These are phyloP conservation scores for Linnaemya tessellans DNA, from an alignment of 2,888 invertebrate genomes.

Conservation along the genomic window DNA sequence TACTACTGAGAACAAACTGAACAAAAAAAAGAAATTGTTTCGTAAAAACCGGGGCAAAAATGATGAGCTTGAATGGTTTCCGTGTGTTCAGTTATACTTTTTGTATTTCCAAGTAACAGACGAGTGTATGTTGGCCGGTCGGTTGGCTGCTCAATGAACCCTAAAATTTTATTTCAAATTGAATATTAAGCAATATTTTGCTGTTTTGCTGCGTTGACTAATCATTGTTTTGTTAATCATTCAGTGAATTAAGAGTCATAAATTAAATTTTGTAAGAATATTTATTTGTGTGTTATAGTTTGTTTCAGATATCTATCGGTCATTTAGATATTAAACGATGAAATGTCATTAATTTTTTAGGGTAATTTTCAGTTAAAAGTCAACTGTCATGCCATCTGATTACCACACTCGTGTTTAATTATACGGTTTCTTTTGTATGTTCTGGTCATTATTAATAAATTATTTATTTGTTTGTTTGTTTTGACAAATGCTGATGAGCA, in stretches of 20 bases:
- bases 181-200: slow-evolving; percentile 61
- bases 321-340: slow-evolving; percentile 5
- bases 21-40: slow-evolving; percentile 1
- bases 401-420: slow-evolving; percentile 50
- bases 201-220: slow-evolving; percentile 20
- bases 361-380: slow-evolving; percentile 59
- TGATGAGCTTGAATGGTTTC: slow-evolving; percentile 70
- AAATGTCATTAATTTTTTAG: slow-evolving; percentile 46
- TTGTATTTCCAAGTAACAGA: slow-evolving; percentile 24
- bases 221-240: slow-evolving; percentile 61
- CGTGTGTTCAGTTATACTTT: neutral
- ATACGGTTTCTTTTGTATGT: slow-evolving; percentile 30
- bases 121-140: slow-evolving; percentile 51
- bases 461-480: slow-evolving; percentile 27
- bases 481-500: slow-evolving; percentile 33
- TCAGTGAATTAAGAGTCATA: slow-evolving; percentile 52
- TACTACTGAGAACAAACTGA: slow-evolving; percentile 24
- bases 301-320: neutral
- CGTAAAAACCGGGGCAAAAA: slow-evolving; percentile 42
- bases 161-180: slow-evolving; percentile 62
- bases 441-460: slow-evolving; percentile 29
- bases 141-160: slow-evolving; percentile 64
- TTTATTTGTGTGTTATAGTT: slow-evolving; percentile 24
- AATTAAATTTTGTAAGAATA: slow-evolving; percentile 52
- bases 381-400: slow-evolving; percentile 64